Evolutionary conservation across 2,113 vertebrate species (phyloP), one percentile per base, ranked within the genome.

Genomic region (Lanius collurio): DNA sequence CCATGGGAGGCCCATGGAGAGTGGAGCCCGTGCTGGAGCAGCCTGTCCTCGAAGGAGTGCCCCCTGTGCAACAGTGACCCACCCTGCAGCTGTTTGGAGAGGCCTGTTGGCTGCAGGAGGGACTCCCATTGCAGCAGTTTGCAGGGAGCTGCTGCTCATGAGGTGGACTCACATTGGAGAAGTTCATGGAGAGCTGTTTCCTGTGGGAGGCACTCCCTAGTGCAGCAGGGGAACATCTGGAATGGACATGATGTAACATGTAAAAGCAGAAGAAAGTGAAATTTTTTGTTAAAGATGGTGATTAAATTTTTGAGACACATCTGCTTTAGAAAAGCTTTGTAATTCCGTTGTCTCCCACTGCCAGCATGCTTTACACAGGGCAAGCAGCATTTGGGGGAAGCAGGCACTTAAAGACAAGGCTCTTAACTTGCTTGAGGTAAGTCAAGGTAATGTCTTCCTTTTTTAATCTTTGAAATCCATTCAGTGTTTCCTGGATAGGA

Each of bases 21-120:
- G 39, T 22, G 27, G 9, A 63, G 16, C 31, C 31, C 26, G 30
- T 0, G 8, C 37, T 19, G 5, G 46, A 60, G 55, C 24, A 83
- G 44, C 46, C 24, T 60, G 65, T 24, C 19, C 55, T 60, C 9
- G 37, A 15, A 41, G 44, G 35, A 15, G 27, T 35, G 35, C 55
- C 30, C 12, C 35, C n/a, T 2, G 1, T 24, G 35, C 3, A 30
- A 14, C 19, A 49, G 55, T 31, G 50, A 47, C 8, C 17, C 63
- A 39, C 0, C 1, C 28, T 27, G 64, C 28, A 47, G 63, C 0
- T 1, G 21, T 17, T 13, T 33, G 4, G 52, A 7, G n/a, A 30
- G 28, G 13, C 16, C 10, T 47, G 41, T 5, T 27, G 22, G 28
- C 53, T 6, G 0, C 19, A 30, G 42, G 42, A 68, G 2, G 52